Percentiles rank a stretch among this genome's conserved stretches.
These are phyloP conservation scores for Arothron firmamentum DNA, from an alignment of 2,113 vertebrate genomes.

Conservation along the genomic window DNA sequence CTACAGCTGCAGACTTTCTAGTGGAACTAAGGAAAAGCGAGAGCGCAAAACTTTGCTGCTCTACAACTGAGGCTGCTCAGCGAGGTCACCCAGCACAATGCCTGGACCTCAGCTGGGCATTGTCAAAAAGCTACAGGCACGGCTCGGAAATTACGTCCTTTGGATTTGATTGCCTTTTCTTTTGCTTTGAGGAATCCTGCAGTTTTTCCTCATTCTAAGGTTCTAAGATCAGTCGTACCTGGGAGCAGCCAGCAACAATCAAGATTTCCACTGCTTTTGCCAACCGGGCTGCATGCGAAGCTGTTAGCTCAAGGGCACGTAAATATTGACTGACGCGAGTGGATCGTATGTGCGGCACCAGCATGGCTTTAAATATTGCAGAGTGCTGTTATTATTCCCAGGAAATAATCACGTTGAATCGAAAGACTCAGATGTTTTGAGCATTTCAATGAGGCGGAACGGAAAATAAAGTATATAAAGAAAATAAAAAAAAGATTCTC, in stretches of 20 bases:
- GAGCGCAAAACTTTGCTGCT: slow-evolving; percentile 21
- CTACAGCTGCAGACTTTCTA: background rate
- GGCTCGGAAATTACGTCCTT: slow-evolving; percentile 7
- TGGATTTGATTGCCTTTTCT: background rate
- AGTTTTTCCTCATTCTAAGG: background rate
- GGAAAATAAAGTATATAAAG: no score
- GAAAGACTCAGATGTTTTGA: slow-evolving; percentile 24
- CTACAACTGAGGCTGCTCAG: slow-evolving; percentile 26
- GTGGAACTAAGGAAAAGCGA: slow-evolving; percentile 15
- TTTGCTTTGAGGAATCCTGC: slow-evolving; percentile 1
- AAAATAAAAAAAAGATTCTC: slow-evolving; percentile 8
- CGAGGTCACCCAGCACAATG: slow-evolving; percentile 42
- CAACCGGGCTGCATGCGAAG: slow-evolving; percentile 12
- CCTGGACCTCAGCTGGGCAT: slow-evolving; percentile 19
- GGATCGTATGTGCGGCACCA: slow-evolving; percentile 7
- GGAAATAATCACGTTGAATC: slow-evolving; percentile 20
- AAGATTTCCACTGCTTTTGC: slow-evolving; percentile 5
- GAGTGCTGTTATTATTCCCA: slow-evolving; percentile 7
- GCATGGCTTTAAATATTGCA: slow-evolving; percentile 12
- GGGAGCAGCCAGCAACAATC: slow-evolving; percentile 13
- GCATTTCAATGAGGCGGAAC: slow-evolving; percentile 28
- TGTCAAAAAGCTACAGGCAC: slow-evolving; percentile 7
- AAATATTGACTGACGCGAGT: slow-evolving; percentile 14
- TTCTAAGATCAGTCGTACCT: slow-evolving; percentile 3
- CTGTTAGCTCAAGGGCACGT: slow-evolving; percentile 35